These are phyloP conservation scores for Natator depressus DNA, from an alignment of 2,113 vertebrate species.

Conservation along the genomic window DNA sequence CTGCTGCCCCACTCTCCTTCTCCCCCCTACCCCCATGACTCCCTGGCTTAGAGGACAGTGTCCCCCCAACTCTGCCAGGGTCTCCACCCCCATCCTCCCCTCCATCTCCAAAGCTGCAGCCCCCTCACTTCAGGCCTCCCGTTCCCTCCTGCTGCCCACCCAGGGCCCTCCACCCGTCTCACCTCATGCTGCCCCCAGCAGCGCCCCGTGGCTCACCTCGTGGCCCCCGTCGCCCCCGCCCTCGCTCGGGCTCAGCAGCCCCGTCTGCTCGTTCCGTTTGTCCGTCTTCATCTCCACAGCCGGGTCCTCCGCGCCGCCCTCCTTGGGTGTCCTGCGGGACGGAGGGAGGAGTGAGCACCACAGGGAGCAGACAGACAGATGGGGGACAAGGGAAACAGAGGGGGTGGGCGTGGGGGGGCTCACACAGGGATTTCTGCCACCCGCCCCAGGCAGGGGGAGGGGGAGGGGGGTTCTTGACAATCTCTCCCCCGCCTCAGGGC, in stretches of 20 bases:
- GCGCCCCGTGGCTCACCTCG: conserved; percentile 72
- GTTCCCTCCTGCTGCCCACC: background rate
- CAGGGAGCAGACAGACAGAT: background rate
- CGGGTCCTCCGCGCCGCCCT: conserved; percentile 73
- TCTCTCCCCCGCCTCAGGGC: conserved; percentile 78
- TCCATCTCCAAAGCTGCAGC: background rate
- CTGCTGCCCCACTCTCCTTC: too few relatives aligned
- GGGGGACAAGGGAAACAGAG: too few relatives aligned
- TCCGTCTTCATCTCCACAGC: conserved; percentile 84
- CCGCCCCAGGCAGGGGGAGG: background rate
- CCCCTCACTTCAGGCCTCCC: background rate
- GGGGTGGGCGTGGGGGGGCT: background rate
- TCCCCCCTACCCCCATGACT: background rate
- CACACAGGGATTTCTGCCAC: too few relatives aligned
- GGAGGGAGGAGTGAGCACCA: background rate
- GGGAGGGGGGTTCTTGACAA: background rate
- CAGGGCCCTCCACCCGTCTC: background rate
- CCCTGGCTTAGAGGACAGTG: background rate
- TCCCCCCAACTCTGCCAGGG: background rate
- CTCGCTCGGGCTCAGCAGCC: conserved; percentile 72
- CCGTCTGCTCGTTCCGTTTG: conserved; percentile 81
- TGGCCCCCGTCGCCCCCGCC: conserved; percentile 51
- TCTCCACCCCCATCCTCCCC: too few relatives aligned
- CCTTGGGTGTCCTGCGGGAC: conserved; percentile 59
- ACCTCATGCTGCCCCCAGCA: background rate